Conservation (phyloP, 2,888 invertebrate species). For the Trichogramma evanescens region DNA sequence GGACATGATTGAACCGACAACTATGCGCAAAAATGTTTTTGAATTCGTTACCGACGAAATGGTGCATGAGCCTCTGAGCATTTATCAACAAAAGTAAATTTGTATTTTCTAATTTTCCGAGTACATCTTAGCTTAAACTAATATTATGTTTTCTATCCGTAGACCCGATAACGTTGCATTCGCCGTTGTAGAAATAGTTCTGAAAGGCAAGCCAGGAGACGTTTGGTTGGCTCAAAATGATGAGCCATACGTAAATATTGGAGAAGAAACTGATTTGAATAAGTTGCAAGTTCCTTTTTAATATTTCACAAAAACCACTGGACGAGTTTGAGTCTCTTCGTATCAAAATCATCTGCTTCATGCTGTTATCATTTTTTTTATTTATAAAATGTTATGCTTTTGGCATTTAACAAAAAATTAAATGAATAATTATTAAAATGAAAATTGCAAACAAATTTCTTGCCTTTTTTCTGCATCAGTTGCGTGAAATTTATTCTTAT, state of each 20-base stretch:
- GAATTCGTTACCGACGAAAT: background rate
- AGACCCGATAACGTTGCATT: slow-evolving; percentile 11
- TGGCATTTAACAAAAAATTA: too few relatives aligned
- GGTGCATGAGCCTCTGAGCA: background rate
- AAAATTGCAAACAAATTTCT: too few relatives aligned
- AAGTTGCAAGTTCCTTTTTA: slow-evolving; percentile 5
- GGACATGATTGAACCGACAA: background rate
- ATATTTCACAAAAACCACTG: too few relatives aligned
- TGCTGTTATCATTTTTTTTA: too few relatives aligned
- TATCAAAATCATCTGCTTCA: too few relatives aligned
- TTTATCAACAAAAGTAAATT: slow-evolving; percentile 3
- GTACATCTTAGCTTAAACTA: background rate
- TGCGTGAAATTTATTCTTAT: too few relatives aligned
- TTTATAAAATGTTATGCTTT: too few relatives aligned
- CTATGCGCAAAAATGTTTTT: background rate
- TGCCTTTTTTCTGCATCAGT: too few relatives aligned
- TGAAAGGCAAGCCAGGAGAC: background rate
- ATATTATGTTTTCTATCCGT: background rate
- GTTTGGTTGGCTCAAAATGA: slow-evolving; percentile 13
- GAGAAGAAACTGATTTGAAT: background rate
- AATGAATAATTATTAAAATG: too few relatives aligned
- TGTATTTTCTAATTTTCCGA: background rate
- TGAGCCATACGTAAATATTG: slow-evolving; percentile 1
- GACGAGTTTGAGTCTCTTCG: too few relatives aligned
- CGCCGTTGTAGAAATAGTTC: slow-evolving; percentile 5